A percentile compares a stretch with the other conserved stretches of the same genome.
phyloP scores from a whole-genome alignment of 2,888 invertebrate species.

The Parthenolecanium corni region DNA sequence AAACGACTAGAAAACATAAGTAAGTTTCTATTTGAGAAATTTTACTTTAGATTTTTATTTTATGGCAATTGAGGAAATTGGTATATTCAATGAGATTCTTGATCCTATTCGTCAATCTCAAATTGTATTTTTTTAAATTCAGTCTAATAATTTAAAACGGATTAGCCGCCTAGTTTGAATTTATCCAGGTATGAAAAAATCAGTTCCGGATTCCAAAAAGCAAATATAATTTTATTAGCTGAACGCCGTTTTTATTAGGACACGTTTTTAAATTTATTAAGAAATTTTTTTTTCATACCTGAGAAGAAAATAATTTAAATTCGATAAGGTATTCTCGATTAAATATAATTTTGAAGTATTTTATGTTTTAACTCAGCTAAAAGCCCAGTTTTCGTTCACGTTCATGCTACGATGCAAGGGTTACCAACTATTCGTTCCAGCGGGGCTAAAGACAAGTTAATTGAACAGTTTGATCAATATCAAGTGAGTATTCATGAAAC shows the following conservation, averaged over 20 bases:
- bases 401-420: conserved; percentile 66
- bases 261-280: not conserved
- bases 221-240: no score
- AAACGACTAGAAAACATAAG: conserved; percentile 55
- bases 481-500: not conserved
- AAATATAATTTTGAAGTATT: no score
- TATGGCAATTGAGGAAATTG: no score
- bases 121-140: no score
- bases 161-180: no score
- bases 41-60: no score
- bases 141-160: no score
- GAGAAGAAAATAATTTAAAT: not conserved
- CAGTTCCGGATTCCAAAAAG: no score
- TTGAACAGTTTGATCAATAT: conserved; percentile 38
- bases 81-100: no score
- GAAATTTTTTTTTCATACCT: not conserved
- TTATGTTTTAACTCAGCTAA: conserved; percentile 46
- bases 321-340: no score
- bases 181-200: no score
- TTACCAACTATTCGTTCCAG: conserved; percentile 68
- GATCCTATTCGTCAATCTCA: no score
- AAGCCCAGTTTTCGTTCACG: conserved; percentile 70
- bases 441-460: conserved; percentile 52
- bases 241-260: not conserved
- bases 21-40: conserved; percentile 38